Conservation (phyloP, 2,797 vertebrate species). For the Tarsius wallacei region DNA sequence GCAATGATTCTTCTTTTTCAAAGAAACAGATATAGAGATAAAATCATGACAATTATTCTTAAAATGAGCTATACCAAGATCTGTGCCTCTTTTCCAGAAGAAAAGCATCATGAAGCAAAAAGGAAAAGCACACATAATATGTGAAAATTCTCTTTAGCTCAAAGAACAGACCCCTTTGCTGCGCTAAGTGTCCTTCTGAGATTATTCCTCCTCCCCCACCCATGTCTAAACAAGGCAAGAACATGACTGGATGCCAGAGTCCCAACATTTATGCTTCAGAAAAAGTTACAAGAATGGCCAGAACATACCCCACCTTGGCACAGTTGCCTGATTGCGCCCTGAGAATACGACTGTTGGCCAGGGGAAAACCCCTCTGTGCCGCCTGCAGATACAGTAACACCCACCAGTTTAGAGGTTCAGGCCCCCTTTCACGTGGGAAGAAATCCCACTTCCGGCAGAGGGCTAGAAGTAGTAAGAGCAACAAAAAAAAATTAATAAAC, state of each 20-base stretch:
- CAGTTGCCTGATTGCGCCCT: not conserved
- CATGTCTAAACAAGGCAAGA: constrained; percentile 28
- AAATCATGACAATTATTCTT: constrained; percentile 51
- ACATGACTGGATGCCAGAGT: not conserved
- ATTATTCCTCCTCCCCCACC: too few species aligned
- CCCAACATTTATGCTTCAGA: not conserved
- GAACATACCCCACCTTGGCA: not conserved
- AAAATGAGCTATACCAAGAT: not conserved
- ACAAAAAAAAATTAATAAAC: not conserved
- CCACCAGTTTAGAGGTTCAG: too few species aligned
- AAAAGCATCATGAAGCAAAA: not conserved
- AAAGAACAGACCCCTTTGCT: not conserved
- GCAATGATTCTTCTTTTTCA: constrained; percentile 1
- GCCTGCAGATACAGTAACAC: not conserved
- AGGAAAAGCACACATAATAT: not conserved
- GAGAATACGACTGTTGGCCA: not conserved
- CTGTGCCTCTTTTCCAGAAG: constrained; percentile 18
- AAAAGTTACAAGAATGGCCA: not conserved
- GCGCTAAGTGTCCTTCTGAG: not conserved
- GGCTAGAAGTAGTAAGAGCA: not conserved
- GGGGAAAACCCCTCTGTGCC: not conserved
- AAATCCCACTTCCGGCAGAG: not conserved
- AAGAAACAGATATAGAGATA: constrained; percentile 21
- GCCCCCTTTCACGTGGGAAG: not conserved
- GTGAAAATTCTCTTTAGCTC: not conserved